Evolutionary conservation across 2,888 invertebrate species (phyloP).

Genomic region (Brachyptera risi): DNA sequence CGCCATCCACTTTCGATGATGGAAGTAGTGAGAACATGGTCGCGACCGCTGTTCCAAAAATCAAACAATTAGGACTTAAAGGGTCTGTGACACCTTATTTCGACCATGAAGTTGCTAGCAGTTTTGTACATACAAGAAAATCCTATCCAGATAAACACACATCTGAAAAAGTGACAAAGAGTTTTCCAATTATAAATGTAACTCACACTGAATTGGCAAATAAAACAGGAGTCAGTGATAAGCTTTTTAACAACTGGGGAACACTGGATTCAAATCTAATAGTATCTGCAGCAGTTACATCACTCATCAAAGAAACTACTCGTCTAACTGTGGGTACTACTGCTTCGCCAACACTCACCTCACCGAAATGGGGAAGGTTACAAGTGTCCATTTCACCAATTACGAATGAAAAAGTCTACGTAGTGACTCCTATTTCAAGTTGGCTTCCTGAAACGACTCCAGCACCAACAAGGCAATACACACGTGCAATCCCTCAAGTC

Average conservation of each 20-base stretch:
- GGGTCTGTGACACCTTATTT: slow-evolving; percentile 4
- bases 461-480: slow-evolving; percentile 30
- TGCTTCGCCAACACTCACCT: slow-evolving; percentile 42
- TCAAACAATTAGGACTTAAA: background rate
- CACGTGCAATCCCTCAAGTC: background rate
- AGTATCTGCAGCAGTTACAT: slow-evolving; percentile 18
- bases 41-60: slow-evolving; percentile 21
- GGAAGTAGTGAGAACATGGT: slow-evolving; percentile 16
- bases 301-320: background rate
- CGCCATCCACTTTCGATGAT: slow-evolving; percentile 39
- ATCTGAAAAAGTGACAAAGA: background rate
- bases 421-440: slow-evolving; percentile 67
- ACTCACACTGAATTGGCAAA: background rate
- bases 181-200: background rate
- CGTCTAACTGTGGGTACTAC: slow-evolving; percentile 27
- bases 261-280: slow-evolving; percentile 28
- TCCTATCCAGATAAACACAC: background rate
- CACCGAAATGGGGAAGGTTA: slow-evolving; percentile 60
- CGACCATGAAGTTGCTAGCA: slow-evolving; percentile 8
- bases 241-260: slow-evolving; percentile 8
- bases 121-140: background rate
- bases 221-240: background rate
- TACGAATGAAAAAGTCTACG: slow-evolving; percentile 75
- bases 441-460: slow-evolving; percentile 33
- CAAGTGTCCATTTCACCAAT: slow-evolving; percentile 69